These are phyloP conservation scores for Lasioglossum leucozonium DNA, from an alignment of 2,888 invertebrate genomes.

Conservation along the genomic window DNA sequence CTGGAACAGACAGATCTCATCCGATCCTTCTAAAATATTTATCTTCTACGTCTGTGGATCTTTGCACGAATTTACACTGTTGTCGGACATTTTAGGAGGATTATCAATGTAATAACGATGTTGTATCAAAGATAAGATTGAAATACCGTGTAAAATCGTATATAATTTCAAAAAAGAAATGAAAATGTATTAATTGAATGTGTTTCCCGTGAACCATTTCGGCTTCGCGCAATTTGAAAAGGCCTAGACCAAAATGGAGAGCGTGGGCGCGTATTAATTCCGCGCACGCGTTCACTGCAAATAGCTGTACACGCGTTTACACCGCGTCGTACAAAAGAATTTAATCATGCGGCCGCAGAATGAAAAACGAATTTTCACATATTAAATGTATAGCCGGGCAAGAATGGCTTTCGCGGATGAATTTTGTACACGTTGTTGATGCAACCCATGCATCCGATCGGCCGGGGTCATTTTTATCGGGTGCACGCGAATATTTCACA, in stretches of 20 bases:
- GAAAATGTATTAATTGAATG: no score
- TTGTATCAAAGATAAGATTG: not conserved
- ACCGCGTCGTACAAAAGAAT: not conserved
- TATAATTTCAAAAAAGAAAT: no score
- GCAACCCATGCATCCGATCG: not conserved
- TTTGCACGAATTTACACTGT: not conserved
- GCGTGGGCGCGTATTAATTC: not conserved
- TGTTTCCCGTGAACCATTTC: not conserved
- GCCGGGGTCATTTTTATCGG: not conserved
- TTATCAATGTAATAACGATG: no score
- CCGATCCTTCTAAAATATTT: not conserved
- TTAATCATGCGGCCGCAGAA: not conserved
- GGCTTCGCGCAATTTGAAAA: not conserved
- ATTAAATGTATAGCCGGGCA: not conserved
- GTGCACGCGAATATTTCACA: constrained; percentile 4
- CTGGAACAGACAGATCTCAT: constrained; percentile 58
- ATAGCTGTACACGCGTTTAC: not conserved
- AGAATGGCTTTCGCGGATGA: not conserved
- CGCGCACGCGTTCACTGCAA: not conserved
- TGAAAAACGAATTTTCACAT: not conserved
- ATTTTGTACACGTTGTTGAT: constrained; percentile 7
- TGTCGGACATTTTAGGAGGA: not conserved
- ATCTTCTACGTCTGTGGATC: not conserved
- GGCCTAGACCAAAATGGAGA: not conserved
- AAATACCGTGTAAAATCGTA: not conserved